A percentile compares a stretch with the other conserved stretches of the same genome.
Evolutionary conservation across 2,888 invertebrate genomes (phyloP).

Genomic region (Lissocephala sabroskyi): DNA sequence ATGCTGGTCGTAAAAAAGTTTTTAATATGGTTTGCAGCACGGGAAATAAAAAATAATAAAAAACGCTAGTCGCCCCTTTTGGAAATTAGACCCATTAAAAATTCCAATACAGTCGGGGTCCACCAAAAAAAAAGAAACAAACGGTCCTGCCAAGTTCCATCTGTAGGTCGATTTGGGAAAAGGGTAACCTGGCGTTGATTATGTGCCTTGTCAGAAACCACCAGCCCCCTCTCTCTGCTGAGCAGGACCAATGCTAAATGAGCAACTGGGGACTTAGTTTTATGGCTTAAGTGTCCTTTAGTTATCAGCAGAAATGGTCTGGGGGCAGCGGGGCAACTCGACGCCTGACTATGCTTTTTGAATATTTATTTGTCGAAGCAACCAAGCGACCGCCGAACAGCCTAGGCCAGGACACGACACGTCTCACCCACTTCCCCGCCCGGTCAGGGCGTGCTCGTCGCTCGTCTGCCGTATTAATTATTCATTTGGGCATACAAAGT

Average conservation of each 20-base stretch:
- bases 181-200: slow-evolving; percentile 25
- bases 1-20: slow-evolving; percentile 52
- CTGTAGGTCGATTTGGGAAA: not conserved
- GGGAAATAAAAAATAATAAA: slow-evolving; percentile 21
- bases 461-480: slow-evolving; percentile 43
- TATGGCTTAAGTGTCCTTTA: slow-evolving; percentile 26
- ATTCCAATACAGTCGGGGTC: slow-evolving; percentile 31
- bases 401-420: not conserved
- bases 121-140: too few species aligned
- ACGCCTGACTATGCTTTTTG: slow-evolving; percentile 37
- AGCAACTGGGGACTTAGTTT: slow-evolving; percentile 42
- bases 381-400: not conserved
- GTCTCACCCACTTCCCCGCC: slow-evolving; percentile 19
- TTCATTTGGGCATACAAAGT: slow-evolving; percentile 31
- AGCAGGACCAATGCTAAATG: slow-evolving; percentile 30
- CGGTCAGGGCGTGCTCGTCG: slow-evolving; percentile 23
- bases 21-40: slow-evolving; percentile 37
- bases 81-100: slow-evolving; percentile 44
- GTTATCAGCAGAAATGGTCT: not conserved
- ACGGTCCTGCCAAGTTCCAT: not conserved
- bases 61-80: not conserved
- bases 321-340: not conserved
- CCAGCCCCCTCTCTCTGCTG: not conserved
- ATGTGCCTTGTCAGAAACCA: slow-evolving; percentile 24
- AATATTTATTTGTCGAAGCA: slow-evolving; percentile 44